These are phyloP conservation scores for Spialia ferax DNA, from an alignment of 2,888 invertebrate genomes.

Conservation along the genomic window DNA sequence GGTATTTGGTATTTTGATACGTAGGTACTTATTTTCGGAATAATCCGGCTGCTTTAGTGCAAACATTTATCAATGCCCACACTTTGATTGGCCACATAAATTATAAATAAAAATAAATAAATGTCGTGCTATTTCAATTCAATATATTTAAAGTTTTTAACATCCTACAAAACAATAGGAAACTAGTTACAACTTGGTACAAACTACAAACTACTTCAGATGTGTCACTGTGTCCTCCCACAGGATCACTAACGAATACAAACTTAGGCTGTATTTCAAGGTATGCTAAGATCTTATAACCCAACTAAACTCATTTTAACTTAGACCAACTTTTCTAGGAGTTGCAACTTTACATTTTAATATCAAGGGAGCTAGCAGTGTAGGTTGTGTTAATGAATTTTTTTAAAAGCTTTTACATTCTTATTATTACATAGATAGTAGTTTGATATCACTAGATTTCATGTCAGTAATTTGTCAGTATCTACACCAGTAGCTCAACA, in stretches of 20 bases:
- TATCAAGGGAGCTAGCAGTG: neutral
- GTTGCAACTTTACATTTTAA: neutral
- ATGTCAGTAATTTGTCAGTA: too few relatives aligned
- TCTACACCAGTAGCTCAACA: too few relatives aligned
- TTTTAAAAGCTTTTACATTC: too few relatives aligned
- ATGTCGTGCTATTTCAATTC: neutral
- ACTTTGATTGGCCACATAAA: neutral
- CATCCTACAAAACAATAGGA: conserved; percentile 5
- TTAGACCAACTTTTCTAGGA: conserved; percentile 7
- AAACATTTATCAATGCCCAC: neutral
- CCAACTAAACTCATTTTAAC: conserved; percentile 5
- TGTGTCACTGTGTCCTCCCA: conserved; percentile 5
- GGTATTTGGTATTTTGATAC: neutral
- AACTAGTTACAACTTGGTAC: neutral
- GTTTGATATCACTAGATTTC: too few relatives aligned
- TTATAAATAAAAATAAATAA: neutral
- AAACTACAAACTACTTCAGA: neutral
- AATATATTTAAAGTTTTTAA: neutral
- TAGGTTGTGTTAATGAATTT: neutral
- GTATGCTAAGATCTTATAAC: conserved; percentile 1
- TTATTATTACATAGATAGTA: neutral
- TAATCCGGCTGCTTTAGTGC: neutral
- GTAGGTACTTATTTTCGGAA: neutral
- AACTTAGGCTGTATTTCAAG: conserved; percentile 12
- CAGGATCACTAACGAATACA: conserved; percentile 7